phyloP scores from a whole-genome alignment of 1,140 invertebrate species.

The Macrobrachium nipponense region DNA sequence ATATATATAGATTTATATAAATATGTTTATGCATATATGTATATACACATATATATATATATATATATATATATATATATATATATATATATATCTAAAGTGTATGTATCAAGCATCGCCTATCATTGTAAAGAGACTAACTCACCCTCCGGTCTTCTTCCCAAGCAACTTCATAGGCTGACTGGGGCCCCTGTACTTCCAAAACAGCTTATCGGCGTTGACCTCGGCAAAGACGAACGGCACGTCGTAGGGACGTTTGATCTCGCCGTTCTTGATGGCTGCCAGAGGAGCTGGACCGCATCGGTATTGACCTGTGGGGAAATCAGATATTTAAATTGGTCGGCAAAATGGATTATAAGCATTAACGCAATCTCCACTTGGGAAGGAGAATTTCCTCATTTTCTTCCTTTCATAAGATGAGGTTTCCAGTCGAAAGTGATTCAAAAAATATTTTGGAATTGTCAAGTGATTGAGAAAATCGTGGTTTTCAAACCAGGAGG shows the following conservation, averaged over 20 bases:
- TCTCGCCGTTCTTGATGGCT: conserved; percentile 85
- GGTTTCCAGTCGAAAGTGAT: too few relatives aligned
- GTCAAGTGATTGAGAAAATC: too few relatives aligned
- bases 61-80: too few relatives aligned
- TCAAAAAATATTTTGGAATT: too few relatives aligned
- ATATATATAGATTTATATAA: too few relatives aligned
- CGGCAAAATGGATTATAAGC: too few relatives aligned
- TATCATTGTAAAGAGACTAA: conserved; percentile 37
- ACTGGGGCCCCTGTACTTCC: conserved; percentile 83
- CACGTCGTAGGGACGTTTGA: conserved; percentile 72
- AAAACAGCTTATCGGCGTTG: conserved; percentile 79
- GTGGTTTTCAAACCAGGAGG: too few relatives aligned
- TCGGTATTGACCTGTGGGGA: conserved; percentile 58
- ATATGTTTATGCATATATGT: too few relatives aligned
- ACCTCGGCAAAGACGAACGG: conserved; percentile 71
- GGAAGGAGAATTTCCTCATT: background rate
- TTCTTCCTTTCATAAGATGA: background rate
- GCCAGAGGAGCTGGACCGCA: conserved; percentile 75
- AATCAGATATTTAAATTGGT: conserved; percentile 64
- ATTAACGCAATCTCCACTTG: too few relatives aligned
- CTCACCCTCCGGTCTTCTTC: conserved; percentile 79
- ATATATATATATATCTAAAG: too few relatives aligned
- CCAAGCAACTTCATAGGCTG: conserved; percentile 84
- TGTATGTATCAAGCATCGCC: too few relatives aligned
- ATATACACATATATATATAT: too few relatives aligned